A percentile compares a stretch with the other conserved stretches of the same genome.
Evolutionary conservation across 2,888 invertebrate species (phyloP).

Genomic region (Charanyca ferruginea): DNA sequence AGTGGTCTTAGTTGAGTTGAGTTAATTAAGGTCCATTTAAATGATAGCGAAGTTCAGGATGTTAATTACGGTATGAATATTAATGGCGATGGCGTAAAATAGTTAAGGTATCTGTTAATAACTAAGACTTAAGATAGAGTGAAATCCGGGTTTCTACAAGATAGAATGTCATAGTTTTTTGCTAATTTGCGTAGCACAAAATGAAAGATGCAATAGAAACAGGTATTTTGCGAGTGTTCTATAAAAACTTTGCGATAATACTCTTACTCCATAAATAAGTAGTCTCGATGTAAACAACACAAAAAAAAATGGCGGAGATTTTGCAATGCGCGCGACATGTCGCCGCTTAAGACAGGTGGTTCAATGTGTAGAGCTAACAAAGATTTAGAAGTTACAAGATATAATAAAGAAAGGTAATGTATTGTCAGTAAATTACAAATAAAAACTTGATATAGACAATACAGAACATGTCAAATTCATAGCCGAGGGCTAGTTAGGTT

Average conservation of each 20-base stretch:
- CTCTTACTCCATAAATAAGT: constrained; percentile 29
- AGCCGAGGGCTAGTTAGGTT: too few relatives aligned
- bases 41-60: not conserved
- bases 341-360: constrained; percentile 58
- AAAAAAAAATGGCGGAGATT: constrained; percentile 55
- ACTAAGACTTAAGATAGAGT: not conserved
- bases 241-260: constrained; percentile 4
- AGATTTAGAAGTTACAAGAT: constrained; percentile 28
- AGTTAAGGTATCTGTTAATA: not conserved
- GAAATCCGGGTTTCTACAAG: too few relatives aligned
- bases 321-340: constrained; percentile 44
- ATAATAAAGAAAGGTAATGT: not conserved
- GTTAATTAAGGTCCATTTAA: constrained; percentile 25
- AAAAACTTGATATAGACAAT: too few relatives aligned
- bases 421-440: not conserved
- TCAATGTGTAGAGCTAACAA: constrained; percentile 41
- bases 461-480: too few relatives aligned
- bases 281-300: constrained; percentile 36
- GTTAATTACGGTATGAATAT: not conserved
- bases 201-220: too few relatives aligned
- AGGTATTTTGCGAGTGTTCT: too few relatives aligned
- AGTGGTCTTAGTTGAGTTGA: not conserved
- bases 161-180: too few relatives aligned
- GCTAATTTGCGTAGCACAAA: too few relatives aligned
- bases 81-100: not conserved